These are phyloP conservation scores for Amniataba percoides DNA, from an alignment of 2,797 vertebrate genomes.

Conservation along the genomic window DNA sequence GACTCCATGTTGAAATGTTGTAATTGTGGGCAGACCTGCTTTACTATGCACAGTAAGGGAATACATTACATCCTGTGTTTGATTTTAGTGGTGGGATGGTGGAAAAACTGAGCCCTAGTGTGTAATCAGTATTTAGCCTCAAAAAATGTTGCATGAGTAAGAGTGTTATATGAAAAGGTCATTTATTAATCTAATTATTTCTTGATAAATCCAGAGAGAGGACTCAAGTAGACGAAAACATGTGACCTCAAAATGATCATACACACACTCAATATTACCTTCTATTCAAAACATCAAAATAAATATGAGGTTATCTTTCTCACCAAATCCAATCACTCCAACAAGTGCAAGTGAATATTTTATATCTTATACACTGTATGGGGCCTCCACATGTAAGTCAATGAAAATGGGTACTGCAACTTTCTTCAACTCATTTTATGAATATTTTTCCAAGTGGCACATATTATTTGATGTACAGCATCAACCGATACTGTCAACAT, in stretches of 20 bases:
- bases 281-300: too few species aligned
- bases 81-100: neutral
- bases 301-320: too few species aligned
- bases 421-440: too few species aligned
- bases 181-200: slow-evolving; percentile 9
- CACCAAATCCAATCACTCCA: too few species aligned
- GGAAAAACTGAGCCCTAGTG: neutral
- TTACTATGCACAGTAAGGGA: slow-evolving; percentile 6
- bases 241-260: neutral
- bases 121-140: slow-evolving; percentile 6
- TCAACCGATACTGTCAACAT: too few species aligned
- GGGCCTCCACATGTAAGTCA: too few species aligned
- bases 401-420: too few species aligned
- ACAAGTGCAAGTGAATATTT: too few species aligned
- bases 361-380: too few species aligned
- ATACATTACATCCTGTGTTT: slow-evolving; percentile 2
- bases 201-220: neutral
- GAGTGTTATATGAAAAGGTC: slow-evolving; percentile 1
- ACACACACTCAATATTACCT: neutral
- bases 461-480: too few species aligned
- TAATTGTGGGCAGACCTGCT: slow-evolving; percentile 27
- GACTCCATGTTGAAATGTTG: slow-evolving; percentile 25
- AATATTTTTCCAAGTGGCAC: too few species aligned
- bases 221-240: neutral
- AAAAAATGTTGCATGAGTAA: neutral